These are phyloP conservation scores for Gasteruption jaculator DNA, from an alignment of 2,888 invertebrate species.

Conservation along the genomic window DNA sequence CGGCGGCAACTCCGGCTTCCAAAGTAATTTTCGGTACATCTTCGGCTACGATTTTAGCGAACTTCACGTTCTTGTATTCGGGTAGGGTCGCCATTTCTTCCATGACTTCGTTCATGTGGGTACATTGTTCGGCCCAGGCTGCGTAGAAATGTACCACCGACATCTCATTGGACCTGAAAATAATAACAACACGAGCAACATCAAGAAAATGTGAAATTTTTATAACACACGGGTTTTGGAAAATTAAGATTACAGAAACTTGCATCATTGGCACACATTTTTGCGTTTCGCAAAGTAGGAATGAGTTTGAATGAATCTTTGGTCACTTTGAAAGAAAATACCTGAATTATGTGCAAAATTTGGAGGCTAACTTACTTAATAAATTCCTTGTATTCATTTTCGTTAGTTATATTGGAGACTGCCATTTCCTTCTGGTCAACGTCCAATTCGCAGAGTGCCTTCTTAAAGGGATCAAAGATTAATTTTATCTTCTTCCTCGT, in stretches of 20 bases:
- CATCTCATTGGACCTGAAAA: constrained; percentile 49
- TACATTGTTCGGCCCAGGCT: constrained; percentile 88
- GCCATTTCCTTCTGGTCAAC: constrained; percentile 54
- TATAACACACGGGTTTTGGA: too few relatives aligned
- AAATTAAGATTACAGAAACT: too few relatives aligned
- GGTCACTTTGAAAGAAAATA: too few relatives aligned
- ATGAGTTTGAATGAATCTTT: too few relatives aligned
- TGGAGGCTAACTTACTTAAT: constrained; percentile 45
- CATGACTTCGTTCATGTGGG: constrained; percentile 79
- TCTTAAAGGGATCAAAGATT: too few relatives aligned
- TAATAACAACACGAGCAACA: constrained; percentile 6
- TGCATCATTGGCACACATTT: too few relatives aligned
- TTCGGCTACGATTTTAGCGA: constrained; percentile 80
- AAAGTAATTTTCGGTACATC: constrained; percentile 78
- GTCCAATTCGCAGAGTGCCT: too few relatives aligned
- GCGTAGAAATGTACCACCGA: constrained; percentile 88
- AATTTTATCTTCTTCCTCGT: too few relatives aligned
- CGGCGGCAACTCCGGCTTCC: constrained; percentile 76
- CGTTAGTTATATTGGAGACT: constrained; percentile 53
- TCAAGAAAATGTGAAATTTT: not conserved
- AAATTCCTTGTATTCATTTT: constrained; percentile 54
- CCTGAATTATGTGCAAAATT: not conserved
- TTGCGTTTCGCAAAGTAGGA: too few relatives aligned
- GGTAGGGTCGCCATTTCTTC: constrained; percentile 65
- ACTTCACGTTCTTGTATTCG: constrained; percentile 61